Percentiles rank a stretch among this genome's conserved stretches.
These are phyloP conservation scores for Cylloceria caligata DNA, from an alignment of 2,888 invertebrate species.

Conservation along the genomic window DNA sequence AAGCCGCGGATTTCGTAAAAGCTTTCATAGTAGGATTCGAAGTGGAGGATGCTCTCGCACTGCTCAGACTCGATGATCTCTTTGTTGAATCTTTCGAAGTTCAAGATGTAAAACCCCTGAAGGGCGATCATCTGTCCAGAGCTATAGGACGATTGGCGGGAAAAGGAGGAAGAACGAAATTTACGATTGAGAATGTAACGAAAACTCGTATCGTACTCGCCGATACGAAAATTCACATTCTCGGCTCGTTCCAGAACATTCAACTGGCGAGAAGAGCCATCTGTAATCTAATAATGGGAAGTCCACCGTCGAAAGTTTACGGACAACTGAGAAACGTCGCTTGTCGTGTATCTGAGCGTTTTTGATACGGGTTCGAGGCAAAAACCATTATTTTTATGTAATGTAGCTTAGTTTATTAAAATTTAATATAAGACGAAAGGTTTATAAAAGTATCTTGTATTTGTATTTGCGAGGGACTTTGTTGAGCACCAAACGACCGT, in stretches of 20 bases:
- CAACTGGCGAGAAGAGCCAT: conserved; percentile 97
- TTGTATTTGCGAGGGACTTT: conserved; percentile 97
- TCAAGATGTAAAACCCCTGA: conserved; percentile 97
- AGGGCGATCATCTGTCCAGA: conserved; percentile 97
- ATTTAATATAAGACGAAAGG: conserved; percentile 38
- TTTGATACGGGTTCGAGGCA: conserved; percentile 86
- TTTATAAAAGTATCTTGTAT: conserved; percentile 94
- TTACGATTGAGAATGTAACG: conserved; percentile 99
- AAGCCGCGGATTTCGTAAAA: conserved; percentile 98
- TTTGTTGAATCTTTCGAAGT: conserved; percentile 99
- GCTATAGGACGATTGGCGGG: conserved; percentile 99
- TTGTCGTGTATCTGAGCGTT: conserved; percentile 92
- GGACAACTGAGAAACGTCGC: conserved; percentile 96
- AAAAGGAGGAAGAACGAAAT: conserved; percentile 98
- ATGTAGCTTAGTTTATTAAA: conserved; percentile 44
- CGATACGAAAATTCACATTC: conserved; percentile 97
- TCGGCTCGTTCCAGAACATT: conserved; percentile 99
- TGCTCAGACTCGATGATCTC: conserved; percentile 97
- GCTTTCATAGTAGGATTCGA: conserved; percentile 99
- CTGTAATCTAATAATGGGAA: conserved; percentile 98
- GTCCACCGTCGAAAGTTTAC: conserved; percentile 99
- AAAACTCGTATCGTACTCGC: conserved; percentile 99
- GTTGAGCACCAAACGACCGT: conserved; percentile 97
- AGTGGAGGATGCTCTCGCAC: conserved; percentile 97
- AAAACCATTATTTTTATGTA: conserved; percentile 52